Evolutionary conservation across 1,140 invertebrate genomes (phyloP).

Genomic region (Eumeta japonica): DNA sequence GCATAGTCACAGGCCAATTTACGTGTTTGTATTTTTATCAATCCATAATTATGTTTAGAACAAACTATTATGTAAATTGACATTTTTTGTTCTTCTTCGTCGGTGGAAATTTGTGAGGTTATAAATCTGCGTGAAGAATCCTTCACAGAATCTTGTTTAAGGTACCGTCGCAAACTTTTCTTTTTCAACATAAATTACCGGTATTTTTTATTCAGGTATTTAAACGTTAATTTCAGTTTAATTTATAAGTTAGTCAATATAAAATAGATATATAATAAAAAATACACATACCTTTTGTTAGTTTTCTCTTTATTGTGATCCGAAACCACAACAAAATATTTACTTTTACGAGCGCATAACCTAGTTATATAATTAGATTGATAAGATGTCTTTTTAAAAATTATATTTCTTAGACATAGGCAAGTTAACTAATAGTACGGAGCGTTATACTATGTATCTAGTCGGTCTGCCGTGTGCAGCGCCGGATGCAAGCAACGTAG

Average conservation of each 20-base stretch:
- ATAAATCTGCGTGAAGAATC: conserved; percentile 10
- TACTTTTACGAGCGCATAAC: conserved; percentile 10
- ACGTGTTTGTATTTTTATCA: conserved; percentile 13
- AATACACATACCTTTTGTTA: no score
- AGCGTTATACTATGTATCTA: no score
- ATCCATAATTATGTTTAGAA: conserved; percentile 15
- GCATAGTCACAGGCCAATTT: conserved; percentile 17
- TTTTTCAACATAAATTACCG: conserved; percentile 13
- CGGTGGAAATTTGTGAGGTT: conserved; percentile 13
- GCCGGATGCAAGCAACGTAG: no score
- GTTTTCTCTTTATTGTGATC: conserved; percentile 10
- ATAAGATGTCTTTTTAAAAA: no score
- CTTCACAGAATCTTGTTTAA: conserved; percentile 14
- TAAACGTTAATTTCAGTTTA: conserved; percentile 12
- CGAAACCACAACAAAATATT: conserved; percentile 11
- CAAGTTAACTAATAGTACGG: no score
- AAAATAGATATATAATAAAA: conserved; percentile 8
- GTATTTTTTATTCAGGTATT: conserved; percentile 12
- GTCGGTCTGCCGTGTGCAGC: no score
- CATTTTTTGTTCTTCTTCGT: conserved; percentile 17
- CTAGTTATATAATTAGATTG: no score
- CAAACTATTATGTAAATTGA: conserved; percentile 12
- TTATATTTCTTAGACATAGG: no score
- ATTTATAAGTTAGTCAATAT: conserved; percentile 12
- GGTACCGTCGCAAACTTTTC: conserved; percentile 14